A percentile compares a stretch with the other conserved stretches of the same genome.
These are phyloP conservation scores for Spongilla lacustris DNA, from an alignment of 37 sponge, comb jelly and placozoan species.

Conservation along the genomic window DNA sequence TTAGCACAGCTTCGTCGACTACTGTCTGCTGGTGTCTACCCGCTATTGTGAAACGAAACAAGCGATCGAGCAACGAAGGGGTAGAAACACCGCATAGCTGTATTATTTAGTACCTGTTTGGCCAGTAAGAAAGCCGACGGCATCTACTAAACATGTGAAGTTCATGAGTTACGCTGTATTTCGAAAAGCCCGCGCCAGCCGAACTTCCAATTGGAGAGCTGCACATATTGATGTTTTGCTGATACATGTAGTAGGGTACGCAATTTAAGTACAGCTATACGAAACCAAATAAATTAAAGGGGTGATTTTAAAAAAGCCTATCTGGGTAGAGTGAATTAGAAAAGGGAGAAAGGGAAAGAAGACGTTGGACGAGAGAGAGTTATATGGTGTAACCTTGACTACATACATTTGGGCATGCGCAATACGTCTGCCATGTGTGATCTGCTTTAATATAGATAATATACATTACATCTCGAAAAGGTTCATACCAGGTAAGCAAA, in stretches of 20 bases:
- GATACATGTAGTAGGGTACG: too few relatives aligned
- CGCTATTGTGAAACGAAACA: background rate
- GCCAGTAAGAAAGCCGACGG: background rate
- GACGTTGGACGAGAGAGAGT: too few relatives aligned
- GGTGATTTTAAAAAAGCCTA: too few relatives aligned
- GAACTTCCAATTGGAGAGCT: background rate
- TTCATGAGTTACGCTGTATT: background rate
- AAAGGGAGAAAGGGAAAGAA: too few relatives aligned
- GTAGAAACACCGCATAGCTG: background rate
- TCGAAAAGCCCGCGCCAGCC: background rate
- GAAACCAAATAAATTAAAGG: too few relatives aligned
- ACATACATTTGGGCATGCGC: background rate
- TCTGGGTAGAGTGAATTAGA: too few relatives aligned
- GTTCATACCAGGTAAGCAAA: background rate
- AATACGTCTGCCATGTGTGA: background rate
- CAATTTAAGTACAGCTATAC: too few relatives aligned
- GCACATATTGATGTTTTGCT: too few relatives aligned
- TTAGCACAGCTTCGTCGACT: background rate
- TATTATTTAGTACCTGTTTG: background rate
- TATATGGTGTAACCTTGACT: background rate
- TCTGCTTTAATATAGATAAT: background rate
- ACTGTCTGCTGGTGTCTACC: background rate
- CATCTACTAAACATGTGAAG: background rate
- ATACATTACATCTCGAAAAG: too few relatives aligned
- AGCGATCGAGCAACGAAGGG: background rate